Percentiles rank a stretch among this genome's conserved stretches.
Conservation (phyloP, 2,113 vertebrate genomes). For the Cinclus mexicanus region DNA sequence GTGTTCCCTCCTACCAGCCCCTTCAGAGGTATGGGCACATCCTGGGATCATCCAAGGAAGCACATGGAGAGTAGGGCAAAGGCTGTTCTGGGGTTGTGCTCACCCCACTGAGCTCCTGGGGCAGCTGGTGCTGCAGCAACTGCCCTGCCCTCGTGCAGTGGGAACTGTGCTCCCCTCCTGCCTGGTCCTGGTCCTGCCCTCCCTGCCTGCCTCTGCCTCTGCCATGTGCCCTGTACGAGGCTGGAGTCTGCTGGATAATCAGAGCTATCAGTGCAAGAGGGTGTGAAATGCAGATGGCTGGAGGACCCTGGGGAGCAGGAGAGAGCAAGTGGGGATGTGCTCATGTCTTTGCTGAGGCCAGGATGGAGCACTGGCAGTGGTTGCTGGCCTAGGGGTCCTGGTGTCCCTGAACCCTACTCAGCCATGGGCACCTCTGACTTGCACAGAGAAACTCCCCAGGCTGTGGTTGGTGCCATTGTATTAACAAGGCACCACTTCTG, state of each 20-base stretch:
- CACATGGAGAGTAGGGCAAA: not conserved
- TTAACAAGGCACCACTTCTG: not conserved
- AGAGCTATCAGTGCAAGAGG: not conserved
- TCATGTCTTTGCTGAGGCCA: not conserved
- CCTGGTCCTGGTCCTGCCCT: not conserved
- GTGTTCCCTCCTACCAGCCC: fast-evolving
- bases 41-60: not conserved
- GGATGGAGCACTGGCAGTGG: not conserved
- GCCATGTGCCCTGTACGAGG: not conserved
- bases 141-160: not conserved
- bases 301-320: not conserved
- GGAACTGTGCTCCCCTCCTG: not conserved
- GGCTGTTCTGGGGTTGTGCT: not conserved
- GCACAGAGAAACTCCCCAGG: not conserved
- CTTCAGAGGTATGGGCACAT: fast-evolving
- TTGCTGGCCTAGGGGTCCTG: not conserved
- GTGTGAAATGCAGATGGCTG: conserved; percentile 24
- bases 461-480: not conserved
- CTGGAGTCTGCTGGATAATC: not conserved
- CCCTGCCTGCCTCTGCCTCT: not conserved
- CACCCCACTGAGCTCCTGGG: not conserved
- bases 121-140: not conserved
- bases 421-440: not conserved
- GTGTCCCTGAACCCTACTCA: not conserved
- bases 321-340: not conserved